A percentile compares a stretch with the other conserved stretches of the same genome.
phyloP scores from a whole-genome alignment of 92 coral and sea anemone genomes.

The Isaurus tuberculatus region DNA sequence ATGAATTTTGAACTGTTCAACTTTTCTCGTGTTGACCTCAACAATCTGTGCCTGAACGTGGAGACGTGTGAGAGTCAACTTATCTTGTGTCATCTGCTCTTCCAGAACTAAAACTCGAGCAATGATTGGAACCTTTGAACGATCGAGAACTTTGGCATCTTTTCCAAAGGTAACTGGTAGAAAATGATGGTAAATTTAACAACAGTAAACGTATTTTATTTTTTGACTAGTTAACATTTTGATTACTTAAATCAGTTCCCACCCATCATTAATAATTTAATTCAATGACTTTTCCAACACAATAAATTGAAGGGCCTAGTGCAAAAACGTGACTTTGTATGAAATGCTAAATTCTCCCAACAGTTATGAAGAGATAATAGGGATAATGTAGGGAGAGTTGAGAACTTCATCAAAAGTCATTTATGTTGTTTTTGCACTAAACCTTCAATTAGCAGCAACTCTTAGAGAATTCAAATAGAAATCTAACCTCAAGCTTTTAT shows the following conservation, averaged over 20 bases:
- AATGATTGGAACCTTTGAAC: slow-evolving; percentile 63
- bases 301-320: neutral
- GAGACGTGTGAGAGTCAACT: slow-evolving; percentile 47
- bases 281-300: neutral
- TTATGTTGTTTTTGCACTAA: too few species aligned
- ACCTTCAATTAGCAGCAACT: too few species aligned
- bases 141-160: slow-evolving; percentile 61
- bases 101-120: slow-evolving; percentile 78
- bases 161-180: slow-evolving; percentile 72
- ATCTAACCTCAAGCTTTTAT: too few species aligned
- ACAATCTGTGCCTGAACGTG: slow-evolving; percentile 73
- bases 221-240: too few species aligned
- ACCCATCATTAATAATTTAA: neutral
- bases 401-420: too few species aligned
- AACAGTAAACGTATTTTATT: too few species aligned
- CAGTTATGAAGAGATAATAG: too few species aligned
- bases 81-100: slow-evolving; percentile 14
- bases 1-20: slow-evolving; percentile 77
- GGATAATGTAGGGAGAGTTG: too few species aligned
- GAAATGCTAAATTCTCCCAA: neutral
- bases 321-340: neutral
- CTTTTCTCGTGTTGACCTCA: slow-evolving; percentile 66
- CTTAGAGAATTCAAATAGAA: too few species aligned
- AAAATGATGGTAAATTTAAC: neutral
- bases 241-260: too few species aligned